Evolutionary conservation across 2,113 vertebrate species (phyloP).

Genomic region (Phoxinus phoxinus): DNA sequence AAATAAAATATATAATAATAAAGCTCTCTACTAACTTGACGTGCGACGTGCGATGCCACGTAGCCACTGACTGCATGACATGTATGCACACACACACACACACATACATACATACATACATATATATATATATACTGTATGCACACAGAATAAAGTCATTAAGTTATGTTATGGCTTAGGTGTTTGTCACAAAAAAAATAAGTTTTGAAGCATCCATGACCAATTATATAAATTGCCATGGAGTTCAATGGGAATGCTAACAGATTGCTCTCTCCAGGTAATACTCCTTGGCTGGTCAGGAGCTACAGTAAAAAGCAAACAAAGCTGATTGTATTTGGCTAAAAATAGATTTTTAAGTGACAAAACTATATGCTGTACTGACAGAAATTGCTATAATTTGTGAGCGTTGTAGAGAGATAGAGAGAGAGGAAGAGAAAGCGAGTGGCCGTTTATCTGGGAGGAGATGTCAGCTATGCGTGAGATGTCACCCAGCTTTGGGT

Average conservation of each 20-base stretch:
- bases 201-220: neutral
- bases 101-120: too few species aligned
- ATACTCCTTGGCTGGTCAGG: slow-evolving; percentile 15
- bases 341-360: slow-evolving; percentile 51
- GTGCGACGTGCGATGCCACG: too few species aligned
- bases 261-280: neutral
- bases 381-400: slow-evolving; percentile 56
- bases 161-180: neutral
- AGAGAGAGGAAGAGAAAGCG: slow-evolving; percentile 21
- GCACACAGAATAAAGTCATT: neutral
- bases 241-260: neutral
- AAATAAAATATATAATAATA: too few species aligned
- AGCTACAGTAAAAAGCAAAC: neutral
- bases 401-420: slow-evolving; percentile 21
- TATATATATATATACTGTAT: too few species aligned
- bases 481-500: slow-evolving; percentile 53
- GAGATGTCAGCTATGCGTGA: slow-evolving; percentile 52
- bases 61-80: too few species aligned
- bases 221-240: neutral
- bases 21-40: too few species aligned
- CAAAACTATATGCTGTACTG: slow-evolving; percentile 45
- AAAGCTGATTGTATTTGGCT: slow-evolving; percentile 39
- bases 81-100: too few species aligned
- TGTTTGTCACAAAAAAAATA: slow-evolving; percentile 7
- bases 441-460: slow-evolving; percentile 44